These are phyloP conservation scores for Neopelma chrysocephalum DNA, from an alignment of 2,797 vertebrate genomes.

Conservation along the genomic window DNA sequence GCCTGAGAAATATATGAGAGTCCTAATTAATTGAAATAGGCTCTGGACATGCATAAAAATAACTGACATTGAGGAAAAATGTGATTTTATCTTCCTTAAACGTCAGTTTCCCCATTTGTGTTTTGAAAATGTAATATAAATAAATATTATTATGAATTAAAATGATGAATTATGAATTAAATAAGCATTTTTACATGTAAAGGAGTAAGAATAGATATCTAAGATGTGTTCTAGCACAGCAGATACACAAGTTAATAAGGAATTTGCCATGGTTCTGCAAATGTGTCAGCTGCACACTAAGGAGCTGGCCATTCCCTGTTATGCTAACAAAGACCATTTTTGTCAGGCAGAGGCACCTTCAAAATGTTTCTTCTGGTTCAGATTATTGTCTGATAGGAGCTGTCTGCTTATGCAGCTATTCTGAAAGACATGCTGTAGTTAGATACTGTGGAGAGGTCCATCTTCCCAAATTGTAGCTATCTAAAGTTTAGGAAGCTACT, in stretches of 20 bases:
- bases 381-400: background rate
- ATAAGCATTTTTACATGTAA: background rate
- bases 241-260: background rate
- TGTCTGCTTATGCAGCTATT: background rate
- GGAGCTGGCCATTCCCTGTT: background rate
- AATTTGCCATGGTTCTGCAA: background rate
- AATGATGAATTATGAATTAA: background rate
- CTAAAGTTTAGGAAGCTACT: background rate
- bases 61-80: background rate
- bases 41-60: background rate
- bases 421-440: background rate
- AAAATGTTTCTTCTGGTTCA: background rate
- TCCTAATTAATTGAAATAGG: background rate
- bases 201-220: background rate
- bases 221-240: background rate
- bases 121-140: background rate
- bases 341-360: background rate
- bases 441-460: background rate
- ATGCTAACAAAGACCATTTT: background rate
- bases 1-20: background rate
- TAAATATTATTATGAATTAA: background rate
- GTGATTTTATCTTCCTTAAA: fast-evolving
- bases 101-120: background rate
- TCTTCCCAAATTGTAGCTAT: background rate
- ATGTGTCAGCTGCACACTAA: background rate